Evolutionary conservation across 2,113 vertebrate species (phyloP).

Genomic region (Prionailurus viverrinus): DNA sequence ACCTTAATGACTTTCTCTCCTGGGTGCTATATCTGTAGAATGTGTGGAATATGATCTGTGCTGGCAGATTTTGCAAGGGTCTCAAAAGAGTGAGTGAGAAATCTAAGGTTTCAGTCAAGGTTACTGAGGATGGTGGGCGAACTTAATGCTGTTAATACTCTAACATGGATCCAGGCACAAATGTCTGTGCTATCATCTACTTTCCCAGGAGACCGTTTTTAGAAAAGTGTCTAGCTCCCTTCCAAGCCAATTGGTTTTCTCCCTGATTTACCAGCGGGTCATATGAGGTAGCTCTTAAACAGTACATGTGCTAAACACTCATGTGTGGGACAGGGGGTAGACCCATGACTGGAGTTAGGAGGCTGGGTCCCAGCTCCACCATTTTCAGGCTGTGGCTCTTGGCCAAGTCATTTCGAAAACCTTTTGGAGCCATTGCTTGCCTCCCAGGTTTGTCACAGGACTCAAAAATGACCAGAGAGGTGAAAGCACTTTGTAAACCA

Average conservation of each 20-base stretch:
- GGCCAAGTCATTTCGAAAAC: not conserved
- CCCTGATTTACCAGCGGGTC: not conserved
- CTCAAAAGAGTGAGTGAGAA: not conserved
- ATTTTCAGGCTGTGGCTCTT: conserved; percentile 29
- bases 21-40: not conserved
- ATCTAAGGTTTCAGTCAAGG: not conserved
- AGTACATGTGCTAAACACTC: not conserved
- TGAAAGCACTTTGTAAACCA: conserved; percentile 10
- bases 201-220: conserved; percentile 20
- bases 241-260: conserved; percentile 40
- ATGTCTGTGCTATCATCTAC: not conserved
- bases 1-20: not conserved
- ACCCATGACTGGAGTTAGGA: not conserved
- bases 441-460: not conserved
- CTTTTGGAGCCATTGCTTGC: not conserved
- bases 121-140: not conserved
- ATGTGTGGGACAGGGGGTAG: not conserved
- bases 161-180: not conserved
- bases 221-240: not conserved
- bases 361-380: not conserved
- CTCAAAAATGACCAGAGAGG: conserved; percentile 32
- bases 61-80: not conserved
- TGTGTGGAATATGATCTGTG: not conserved
- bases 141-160: not conserved
- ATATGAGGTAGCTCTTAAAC: not conserved